Evolutionary conservation across 2,888 invertebrate genomes (phyloP).

Genomic region (Apamea monoglypha): DNA sequence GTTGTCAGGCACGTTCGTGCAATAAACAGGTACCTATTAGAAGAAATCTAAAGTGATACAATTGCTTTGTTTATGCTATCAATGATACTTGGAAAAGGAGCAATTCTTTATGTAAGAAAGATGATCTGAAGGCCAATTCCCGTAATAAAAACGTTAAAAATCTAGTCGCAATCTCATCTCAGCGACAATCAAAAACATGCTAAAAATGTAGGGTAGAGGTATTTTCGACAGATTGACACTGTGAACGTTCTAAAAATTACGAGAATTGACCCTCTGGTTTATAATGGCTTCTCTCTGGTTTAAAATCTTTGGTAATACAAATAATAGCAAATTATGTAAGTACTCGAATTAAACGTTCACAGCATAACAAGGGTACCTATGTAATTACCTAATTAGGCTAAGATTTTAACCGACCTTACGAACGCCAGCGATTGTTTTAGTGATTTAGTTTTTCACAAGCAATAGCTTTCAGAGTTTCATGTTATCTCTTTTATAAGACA

Average conservation of each 20-base stretch:
- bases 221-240: too few relatives aligned
- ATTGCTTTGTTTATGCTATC: constrained; percentile 16
- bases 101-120: neutral
- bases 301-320: neutral
- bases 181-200: too few relatives aligned
- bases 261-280: too few relatives aligned
- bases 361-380: neutral
- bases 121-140: too few relatives aligned
- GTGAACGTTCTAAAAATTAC: too few relatives aligned
- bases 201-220: too few relatives aligned
- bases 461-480: too few relatives aligned
- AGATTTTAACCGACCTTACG: neutral
- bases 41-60: constrained; percentile 24
- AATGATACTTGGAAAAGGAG: constrained; percentile 13
- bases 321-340: neutral
- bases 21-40: constrained; percentile 12
- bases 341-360: neutral
- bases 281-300: neutral
- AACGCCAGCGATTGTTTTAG: neutral
- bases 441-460: neutral
- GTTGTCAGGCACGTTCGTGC: constrained; percentile 31
- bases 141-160: too few relatives aligned
- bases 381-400: neutral
- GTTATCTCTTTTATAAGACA: neutral
- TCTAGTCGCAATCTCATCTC: too few relatives aligned